Base-by-base conservation (phyloP, 2,797 vertebrate species). In the Coregonus ussuriensis region DNA sequence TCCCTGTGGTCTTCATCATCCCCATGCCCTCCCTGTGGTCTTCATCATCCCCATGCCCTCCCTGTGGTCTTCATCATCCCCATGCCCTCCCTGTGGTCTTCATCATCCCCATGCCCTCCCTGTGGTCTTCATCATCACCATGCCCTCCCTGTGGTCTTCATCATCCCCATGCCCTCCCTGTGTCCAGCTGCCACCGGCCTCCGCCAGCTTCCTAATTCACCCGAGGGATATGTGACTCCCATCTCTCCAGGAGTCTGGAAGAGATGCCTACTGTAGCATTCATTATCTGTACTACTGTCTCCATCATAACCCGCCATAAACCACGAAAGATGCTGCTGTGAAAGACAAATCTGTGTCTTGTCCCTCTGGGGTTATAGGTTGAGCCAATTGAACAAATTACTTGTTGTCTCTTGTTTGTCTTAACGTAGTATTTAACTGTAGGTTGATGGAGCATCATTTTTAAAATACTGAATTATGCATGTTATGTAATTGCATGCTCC, bases 401-500 rank as follows among this genome's bases (percentile, higher is more conserved):
- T 71, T 77, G 66, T 31, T 31, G 63, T 65, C 62, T 65, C 62
- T 65, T 31, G 59, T 56, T 37, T 35, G 13, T 47, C 41, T 47
- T 47, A 59, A 35, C 9, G 16, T 35, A 77, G 66, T 33, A 35
- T 70, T 47, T 70, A 37, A 72, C 71, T 75, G 56, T 78, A 75
- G 73, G 54, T 29, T 1, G 33, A 11, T 47, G 33, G 54, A 81
- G 72, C 76, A 75, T 71, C 15, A 54, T 29, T 66, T 83, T 71
- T 77, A 73, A 74, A 47, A 83, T 56, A 80, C 66, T 56, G 63
- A 74, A 74, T 87, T 82, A 81, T 77, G 56, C 0, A 66, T 71
- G 81, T 86, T 77, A 80, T 76, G 79, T 80, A 85, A 80, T 72
- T 25, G 25, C 29, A 79, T 74, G 73, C 78, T 85, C 75, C 75